Evolutionary conservation across 2,888 invertebrate genomes (phyloP).

Genomic region (Stegophylla sp.): DNA sequence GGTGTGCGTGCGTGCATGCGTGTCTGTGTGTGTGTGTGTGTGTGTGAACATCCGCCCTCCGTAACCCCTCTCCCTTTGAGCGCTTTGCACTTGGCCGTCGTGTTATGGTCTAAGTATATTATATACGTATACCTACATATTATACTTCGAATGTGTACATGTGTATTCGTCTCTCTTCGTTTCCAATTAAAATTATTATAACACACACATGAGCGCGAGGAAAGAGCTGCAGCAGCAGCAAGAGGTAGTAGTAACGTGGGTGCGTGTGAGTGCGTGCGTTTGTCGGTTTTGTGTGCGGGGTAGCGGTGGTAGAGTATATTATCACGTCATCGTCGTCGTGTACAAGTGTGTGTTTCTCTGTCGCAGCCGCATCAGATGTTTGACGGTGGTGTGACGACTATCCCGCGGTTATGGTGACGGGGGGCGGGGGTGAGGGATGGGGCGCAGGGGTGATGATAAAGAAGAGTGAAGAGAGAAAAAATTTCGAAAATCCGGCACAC

Average conservation of each 20-base stretch:
- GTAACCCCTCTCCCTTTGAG: neutral
- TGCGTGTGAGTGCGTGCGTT: neutral
- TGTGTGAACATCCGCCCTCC: constrained; percentile 39
- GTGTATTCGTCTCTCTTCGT: neutral
- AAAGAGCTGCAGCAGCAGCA: too few species aligned
- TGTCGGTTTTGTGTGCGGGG: neutral
- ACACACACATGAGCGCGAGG: neutral
- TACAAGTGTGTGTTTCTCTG: neutral
- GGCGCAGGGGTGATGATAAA: neutral
- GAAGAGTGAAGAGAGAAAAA: neutral
- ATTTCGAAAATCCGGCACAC: neutral
- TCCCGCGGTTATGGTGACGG: too few species aligned
- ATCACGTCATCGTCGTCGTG: too few species aligned
- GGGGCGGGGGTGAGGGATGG: neutral
- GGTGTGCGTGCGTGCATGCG: neutral
- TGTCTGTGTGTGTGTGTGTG: neutral
- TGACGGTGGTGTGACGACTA: neutral
- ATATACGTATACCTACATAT: neutral
- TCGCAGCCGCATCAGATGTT: neutral
- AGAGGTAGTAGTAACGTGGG: neutral
- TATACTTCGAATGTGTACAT: neutral
- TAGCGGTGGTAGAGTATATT: too few species aligned
- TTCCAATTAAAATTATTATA: constrained; percentile 51
- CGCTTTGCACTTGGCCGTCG: neutral
- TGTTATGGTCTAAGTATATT: too few species aligned